A percentile compares a stretch with the other conserved stretches of the same genome.
Evolutionary conservation across 2,113 vertebrate genomes (phyloP).

Genomic region (Chloropsis cyanopogon): DNA sequence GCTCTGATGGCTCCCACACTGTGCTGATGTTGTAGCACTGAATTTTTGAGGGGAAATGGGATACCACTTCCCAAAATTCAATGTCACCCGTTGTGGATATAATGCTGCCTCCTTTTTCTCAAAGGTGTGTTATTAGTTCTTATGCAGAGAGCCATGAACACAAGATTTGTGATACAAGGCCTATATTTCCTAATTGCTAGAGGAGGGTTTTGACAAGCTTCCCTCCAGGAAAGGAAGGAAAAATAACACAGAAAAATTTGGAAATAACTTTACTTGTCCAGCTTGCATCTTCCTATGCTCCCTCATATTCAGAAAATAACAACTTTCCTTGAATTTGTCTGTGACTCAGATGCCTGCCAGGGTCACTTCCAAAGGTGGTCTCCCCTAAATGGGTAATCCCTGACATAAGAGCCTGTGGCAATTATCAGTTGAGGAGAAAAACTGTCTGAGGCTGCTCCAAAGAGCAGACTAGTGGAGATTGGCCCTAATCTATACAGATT

Average conservation of each 20-base stretch:
- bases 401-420: not conserved
- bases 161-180: not conserved
- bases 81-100: not conserved
- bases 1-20: not conserved
- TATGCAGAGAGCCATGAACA: not conserved
- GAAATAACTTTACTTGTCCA: not conserved
- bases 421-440: not conserved
- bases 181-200: not conserved
- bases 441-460: not conserved
- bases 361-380: not conserved
- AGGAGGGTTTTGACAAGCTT: not conserved
- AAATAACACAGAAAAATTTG: not conserved
- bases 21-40: not conserved
- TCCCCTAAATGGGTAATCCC: not conserved
- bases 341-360: not conserved
- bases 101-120: not conserved
- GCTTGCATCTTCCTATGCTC: not conserved
- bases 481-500: not conserved
- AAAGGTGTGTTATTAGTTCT: not conserved
- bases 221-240: not conserved
- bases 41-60: not conserved
- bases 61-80: not conserved
- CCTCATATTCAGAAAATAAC: not conserved
- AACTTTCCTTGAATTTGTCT: not conserved
- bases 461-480: not conserved